These are phyloP conservation scores for Pantherophis alleghaniensis DNA, from an alignment of 2,797 vertebrate genomes.

Conservation along the genomic window DNA sequence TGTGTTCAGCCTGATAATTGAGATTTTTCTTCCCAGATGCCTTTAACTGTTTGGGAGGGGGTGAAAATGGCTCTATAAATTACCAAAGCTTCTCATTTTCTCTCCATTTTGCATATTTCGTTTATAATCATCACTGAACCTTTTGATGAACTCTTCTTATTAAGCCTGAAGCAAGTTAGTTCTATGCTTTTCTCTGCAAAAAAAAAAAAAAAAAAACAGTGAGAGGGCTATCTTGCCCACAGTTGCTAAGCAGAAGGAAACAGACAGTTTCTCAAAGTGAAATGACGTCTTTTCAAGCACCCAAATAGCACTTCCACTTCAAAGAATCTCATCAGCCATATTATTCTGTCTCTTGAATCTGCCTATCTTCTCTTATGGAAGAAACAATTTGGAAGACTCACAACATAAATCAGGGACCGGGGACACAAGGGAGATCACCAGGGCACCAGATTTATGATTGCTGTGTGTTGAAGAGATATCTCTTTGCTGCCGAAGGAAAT, in stretches of 20 bases:
- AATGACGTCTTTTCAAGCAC: conserved; percentile 40
- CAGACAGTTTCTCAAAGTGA: conserved; percentile 16
- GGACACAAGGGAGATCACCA: conserved; percentile 40
- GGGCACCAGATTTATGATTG: conserved; percentile 50
- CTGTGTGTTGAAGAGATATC: conserved; percentile 27
- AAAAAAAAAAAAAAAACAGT: conserved; percentile 4
- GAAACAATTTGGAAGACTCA: conserved; percentile 56
- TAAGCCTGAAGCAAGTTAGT: background rate
- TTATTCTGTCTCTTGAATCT: conserved; percentile 42
- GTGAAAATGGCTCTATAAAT: background rate
- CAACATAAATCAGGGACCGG: conserved; percentile 52
- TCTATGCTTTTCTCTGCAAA: conserved; percentile 12
- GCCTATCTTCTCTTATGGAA: conserved; percentile 38
- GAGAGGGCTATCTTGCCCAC: conserved; percentile 7
- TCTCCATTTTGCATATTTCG: background rate
- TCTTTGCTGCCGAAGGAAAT: conserved; percentile 33
- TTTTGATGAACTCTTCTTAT: background rate
- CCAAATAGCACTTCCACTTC: conserved; percentile 43
- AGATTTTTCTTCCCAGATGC: background rate
- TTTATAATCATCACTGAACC: background rate
- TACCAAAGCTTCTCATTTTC: background rate
- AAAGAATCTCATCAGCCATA: conserved; percentile 49
- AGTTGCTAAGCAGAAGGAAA: conserved; percentile 19
- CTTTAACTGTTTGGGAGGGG: background rate
- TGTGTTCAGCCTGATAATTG: background rate